Evolutionary conservation across 2,797 vertebrate species (phyloP).

Genomic region (Potorous gilbertii): DNA sequence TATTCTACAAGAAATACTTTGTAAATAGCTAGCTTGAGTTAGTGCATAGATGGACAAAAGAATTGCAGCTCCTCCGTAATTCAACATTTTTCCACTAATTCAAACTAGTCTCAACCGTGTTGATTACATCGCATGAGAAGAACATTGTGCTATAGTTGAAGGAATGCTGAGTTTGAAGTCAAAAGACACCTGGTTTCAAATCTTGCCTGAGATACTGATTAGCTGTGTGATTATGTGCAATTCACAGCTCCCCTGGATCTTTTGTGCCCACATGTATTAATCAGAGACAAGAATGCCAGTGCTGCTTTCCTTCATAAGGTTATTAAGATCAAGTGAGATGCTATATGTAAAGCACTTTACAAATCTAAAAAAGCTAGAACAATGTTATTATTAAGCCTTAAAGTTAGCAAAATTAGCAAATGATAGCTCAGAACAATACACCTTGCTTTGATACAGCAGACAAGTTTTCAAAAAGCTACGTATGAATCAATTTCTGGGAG

Average conservation of each 20-base stretch:
- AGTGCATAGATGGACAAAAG: background rate
- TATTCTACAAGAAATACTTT: background rate
- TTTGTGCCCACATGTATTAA: background rate
- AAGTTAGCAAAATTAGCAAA: background rate
- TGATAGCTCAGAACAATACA: background rate
- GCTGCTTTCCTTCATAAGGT: background rate
- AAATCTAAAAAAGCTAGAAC: background rate
- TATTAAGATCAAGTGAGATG: slow-evolving; percentile 16
- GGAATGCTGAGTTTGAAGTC: background rate
- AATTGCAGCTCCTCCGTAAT: background rate
- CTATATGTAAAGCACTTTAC: background rate
- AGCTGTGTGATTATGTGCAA: background rate
- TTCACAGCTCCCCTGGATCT: background rate
- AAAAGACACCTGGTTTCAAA: background rate
- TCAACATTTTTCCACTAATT: background rate
- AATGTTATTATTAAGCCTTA: background rate
- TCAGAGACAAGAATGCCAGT: background rate
- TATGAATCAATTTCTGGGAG: background rate
- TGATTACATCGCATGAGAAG: background rate
- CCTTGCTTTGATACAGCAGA: background rate
- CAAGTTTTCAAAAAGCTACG: background rate
- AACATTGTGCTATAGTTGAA: background rate
- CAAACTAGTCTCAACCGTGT: background rate
- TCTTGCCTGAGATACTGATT: background rate
- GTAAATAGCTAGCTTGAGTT: slow-evolving; percentile 24